Conservation (phyloP, 2,113 vertebrate genomes). For the Caranx ignobilis region DNA sequence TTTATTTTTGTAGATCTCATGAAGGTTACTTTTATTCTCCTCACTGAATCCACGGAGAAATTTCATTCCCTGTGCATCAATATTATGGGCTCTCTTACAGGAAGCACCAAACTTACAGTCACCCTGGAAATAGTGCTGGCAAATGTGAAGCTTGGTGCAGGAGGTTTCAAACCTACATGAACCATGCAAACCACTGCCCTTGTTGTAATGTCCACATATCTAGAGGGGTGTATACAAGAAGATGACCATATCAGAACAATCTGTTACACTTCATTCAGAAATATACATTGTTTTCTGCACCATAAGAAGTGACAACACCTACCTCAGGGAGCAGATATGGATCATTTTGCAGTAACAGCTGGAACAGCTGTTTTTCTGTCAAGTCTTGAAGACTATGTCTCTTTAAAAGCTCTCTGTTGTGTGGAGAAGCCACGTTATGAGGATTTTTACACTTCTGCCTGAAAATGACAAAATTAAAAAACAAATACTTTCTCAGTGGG, state of each 20-base stretch:
- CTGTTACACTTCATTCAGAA: not conserved
- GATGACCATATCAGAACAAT: not conserved
- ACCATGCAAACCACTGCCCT: slow-evolving; percentile 76
- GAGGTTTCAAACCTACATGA: slow-evolving; percentile 69
- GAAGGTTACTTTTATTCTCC: slow-evolving; percentile 63
- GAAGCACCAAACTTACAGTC: slow-evolving; percentile 78
- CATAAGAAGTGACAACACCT: not conserved
- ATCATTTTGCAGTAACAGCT: slow-evolving; percentile 85
- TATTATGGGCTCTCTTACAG: slow-evolving; percentile 76
- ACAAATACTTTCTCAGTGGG: not conserved
- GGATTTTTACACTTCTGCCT: slow-evolving; percentile 80
- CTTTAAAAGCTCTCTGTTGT: slow-evolving; percentile 70
- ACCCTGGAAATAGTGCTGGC: slow-evolving; percentile 77
- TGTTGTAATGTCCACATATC: slow-evolving; percentile 86
- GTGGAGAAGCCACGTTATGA: slow-evolving; percentile 61
- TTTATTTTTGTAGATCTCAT: slow-evolving; percentile 80
- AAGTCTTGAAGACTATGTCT: slow-evolving; percentile 58
- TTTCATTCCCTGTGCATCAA: slow-evolving; percentile 47
- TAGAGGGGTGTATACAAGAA: slow-evolving; percentile 21
- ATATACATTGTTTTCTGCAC: not conserved
- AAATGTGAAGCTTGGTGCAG: slow-evolving; percentile 83
- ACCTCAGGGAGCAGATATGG: slow-evolving; percentile 84
- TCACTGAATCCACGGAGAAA: slow-evolving; percentile 68
- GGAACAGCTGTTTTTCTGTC: slow-evolving; percentile 76
- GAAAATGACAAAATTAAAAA: slow-evolving; percentile 18